Base-by-base conservation (phyloP, 1,140 invertebrate genomes). In the Zaprionus kolodkinae region DNA sequence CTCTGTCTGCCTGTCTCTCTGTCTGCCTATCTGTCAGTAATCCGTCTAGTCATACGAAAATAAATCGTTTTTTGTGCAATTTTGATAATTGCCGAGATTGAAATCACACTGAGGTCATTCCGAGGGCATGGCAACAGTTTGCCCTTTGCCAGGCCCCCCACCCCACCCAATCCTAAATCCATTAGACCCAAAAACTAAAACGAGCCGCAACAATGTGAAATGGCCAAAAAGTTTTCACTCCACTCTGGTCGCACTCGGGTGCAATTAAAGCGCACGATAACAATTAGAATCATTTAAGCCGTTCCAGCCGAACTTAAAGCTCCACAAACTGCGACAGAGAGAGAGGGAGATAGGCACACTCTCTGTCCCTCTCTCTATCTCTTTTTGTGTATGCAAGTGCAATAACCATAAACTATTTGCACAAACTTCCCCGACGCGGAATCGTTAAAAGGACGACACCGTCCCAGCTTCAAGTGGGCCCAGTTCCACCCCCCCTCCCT, bases 381-480 rank as follows among this genome's bases (percentile, higher is more conserved):
- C 38, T 71, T 48, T 56, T 64, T 64, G 36, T 72, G 73, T 73
- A 45, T 65, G 73, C 36, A 59, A 71, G 52, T 85, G 81, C 67
- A 81, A 81, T 87, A 87, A 88, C 83, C 79, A 87, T 87, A 87
- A 88, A 87, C 84, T 87, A 87, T 87, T 88, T 83, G 84, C 79
- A 83, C 83, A 87, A 88, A 87, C 78, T 88, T 86, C 54, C 48
- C 40, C 76, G 69, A 77, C 82, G 71, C 82, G 82, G 76, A 73
- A 67, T 78, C 81, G 74, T 81, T 78, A 85, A 85, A 71, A 35
- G 70, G 64, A 77, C 60, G 55, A 64, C 54, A 60, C 59, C 17
- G 52, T 21, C 27, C 27, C 27, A 3, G 25, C 38, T 27, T 33
- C 21, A 27, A 70, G 38, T 72, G 59, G 43, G 52, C 38, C 38